Evolutionary conservation across 2,888 invertebrate genomes (phyloP).

Genomic region (Choristoneura rosaceana): DNA sequence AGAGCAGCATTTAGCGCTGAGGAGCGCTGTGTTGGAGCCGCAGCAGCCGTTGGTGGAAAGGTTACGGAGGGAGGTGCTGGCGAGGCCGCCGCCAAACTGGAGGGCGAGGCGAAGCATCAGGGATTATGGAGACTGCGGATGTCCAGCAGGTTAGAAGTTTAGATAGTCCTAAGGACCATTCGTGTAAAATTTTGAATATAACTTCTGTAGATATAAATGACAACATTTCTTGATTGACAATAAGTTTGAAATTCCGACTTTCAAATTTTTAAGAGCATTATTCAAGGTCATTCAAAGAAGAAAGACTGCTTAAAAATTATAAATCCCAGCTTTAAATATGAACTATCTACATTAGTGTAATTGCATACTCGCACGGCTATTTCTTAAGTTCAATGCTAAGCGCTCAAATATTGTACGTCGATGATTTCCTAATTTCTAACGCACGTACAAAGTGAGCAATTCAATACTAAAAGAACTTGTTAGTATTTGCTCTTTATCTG

Average conservation of each 20-base stretch:
- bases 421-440: conserved; percentile 3
- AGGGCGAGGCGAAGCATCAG: conserved; percentile 78
- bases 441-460: not conserved
- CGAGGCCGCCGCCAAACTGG: conserved; percentile 70
- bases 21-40: conserved; percentile 81
- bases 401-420: not conserved
- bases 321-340: not conserved
- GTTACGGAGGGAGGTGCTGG: conserved; percentile 81
- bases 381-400: not conserved
- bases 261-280: too few species aligned
- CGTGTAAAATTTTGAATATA: too few species aligned
- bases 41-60: conserved; percentile 84
- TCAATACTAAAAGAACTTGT: conserved; percentile 12
- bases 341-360: not conserved
- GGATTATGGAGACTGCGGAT: conserved; percentile 88
- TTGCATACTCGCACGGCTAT: not conserved
- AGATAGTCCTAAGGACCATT: too few species aligned
- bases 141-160: conserved; percentile 87
- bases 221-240: too few species aligned
- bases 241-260: too few species aligned
- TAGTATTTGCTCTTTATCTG: conserved; percentile 20
- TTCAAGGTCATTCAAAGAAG: not conserved
- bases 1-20: conserved; percentile 82
- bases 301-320: not conserved
- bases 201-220: too few species aligned